Conservation (phyloP, 64 coral and sea anemone species). For the Actinia tenebrosa region DNA sequence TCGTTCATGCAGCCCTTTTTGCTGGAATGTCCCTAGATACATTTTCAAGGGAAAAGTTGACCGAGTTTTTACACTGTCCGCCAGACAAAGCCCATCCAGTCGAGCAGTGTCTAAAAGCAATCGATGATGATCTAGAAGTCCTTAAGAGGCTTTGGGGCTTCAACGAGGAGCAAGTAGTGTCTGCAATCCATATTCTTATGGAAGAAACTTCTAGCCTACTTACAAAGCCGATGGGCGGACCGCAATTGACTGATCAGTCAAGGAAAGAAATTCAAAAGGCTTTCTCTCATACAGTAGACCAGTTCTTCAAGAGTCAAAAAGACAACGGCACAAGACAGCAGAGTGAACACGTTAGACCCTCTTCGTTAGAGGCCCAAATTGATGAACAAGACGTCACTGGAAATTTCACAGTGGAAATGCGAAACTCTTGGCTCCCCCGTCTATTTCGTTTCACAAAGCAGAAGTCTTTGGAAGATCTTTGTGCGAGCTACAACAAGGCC, state of each 20-base stretch:
- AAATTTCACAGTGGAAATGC: background rate
- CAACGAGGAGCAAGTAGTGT: conserved; percentile 65
- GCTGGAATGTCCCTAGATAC: conserved; percentile 48
- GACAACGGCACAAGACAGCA: background rate
- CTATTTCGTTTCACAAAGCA: conserved; percentile 63
- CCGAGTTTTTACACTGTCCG: background rate
- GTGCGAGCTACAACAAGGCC: conserved; percentile 45
- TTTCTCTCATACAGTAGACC: background rate
- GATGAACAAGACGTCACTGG: background rate
- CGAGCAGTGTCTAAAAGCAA: background rate
- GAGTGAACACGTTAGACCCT: background rate
- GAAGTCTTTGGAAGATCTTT: conserved; percentile 51
- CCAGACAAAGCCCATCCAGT: background rate
- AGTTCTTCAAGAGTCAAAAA: background rate
- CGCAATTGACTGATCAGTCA: conserved; percentile 14
- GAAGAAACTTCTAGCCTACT: conserved; percentile 35
- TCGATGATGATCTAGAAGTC: conserved; percentile 53
- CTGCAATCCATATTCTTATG: conserved; percentile 52
- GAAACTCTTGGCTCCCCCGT: conserved; percentile 26
- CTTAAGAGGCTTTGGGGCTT: conserved; percentile 43
- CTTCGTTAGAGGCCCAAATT: background rate
- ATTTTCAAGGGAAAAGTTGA: background rate
- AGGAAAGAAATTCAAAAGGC: conserved; percentile 31
- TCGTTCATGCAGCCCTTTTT: conserved; percentile 61
- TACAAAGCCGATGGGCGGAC: background rate